Conservation (phyloP, 92 coral and sea anemone genomes). For the Galaxea fascicularis region DNA sequence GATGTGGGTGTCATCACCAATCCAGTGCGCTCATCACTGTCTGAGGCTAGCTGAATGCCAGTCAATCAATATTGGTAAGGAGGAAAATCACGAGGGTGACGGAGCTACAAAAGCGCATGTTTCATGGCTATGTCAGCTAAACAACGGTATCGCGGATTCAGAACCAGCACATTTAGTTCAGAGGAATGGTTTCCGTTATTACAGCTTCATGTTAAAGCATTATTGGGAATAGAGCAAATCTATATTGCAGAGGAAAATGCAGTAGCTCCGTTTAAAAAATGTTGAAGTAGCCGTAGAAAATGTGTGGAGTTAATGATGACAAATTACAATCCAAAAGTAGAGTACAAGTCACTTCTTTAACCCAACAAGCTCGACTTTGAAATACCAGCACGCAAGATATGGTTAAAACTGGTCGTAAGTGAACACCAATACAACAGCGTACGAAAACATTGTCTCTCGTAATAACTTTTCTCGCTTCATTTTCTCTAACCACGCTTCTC, state of each 20-base stretch:
- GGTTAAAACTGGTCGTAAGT: too few relatives aligned
- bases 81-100: neutral
- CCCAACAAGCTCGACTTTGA: too few relatives aligned
- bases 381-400: too few relatives aligned
- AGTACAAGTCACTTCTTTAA: too few relatives aligned
- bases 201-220: neutral
- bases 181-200: neutral
- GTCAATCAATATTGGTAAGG: neutral
- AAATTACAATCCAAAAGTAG: too few relatives aligned
- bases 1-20: slow-evolving; percentile 5
- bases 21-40: slow-evolving; percentile 17
- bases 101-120: neutral
- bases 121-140: slow-evolving; percentile 16
- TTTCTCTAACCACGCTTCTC: too few relatives aligned
- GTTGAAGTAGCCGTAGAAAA: neutral
- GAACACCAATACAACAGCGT: too few relatives aligned
- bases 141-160: slow-evolving; percentile 13
- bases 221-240: neutral
- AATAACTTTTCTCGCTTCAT: too few relatives aligned
- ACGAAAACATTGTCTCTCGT: too few relatives aligned
- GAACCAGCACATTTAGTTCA: neutral
- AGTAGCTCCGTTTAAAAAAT: too few relatives aligned
- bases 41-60: neutral
- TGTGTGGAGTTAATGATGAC: too few relatives aligned
- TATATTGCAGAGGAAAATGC: neutral